Evolutionary conservation across 53 echinoderm and acorn worm genomes (phyloP).

Genomic region (Stichopus horrens): DNA sequence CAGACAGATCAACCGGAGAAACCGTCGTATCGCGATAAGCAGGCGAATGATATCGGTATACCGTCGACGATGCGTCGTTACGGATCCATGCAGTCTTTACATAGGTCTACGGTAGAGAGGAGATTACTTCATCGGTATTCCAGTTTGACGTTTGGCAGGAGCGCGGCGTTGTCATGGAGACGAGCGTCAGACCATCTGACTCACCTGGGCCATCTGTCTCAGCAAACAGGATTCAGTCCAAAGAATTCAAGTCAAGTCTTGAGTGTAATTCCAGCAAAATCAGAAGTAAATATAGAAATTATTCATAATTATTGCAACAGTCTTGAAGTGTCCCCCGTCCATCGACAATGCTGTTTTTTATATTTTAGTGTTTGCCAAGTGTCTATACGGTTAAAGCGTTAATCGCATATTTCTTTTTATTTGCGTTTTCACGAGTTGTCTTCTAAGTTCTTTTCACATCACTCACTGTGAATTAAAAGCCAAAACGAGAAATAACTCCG

Average conservation of each 20-base stretch:
- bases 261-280: not conserved
- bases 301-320: too few relatives aligned
- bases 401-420: too few relatives aligned
- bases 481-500: too few relatives aligned
- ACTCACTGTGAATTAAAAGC: too few relatives aligned
- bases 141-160: not conserved
- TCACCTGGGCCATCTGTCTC: not conserved
- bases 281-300: not conserved
- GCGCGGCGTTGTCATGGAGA: not conserved
- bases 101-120: not conserved
- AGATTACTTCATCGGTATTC: not conserved
- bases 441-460: too few relatives aligned
- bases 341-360: too few relatives aligned
- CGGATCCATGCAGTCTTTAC: too few relatives aligned
- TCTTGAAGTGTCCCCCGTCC: too few relatives aligned
- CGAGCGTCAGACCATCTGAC: not conserved
- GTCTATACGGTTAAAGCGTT: too few relatives aligned
- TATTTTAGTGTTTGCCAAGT: too few relatives aligned
- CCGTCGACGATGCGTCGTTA: too few relatives aligned
- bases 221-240: not conserved
- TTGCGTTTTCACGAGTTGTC: too few relatives aligned
- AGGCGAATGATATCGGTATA: not conserved
- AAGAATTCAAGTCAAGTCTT: not conserved
- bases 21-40: not conserved
- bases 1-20: not conserved